These are phyloP conservation scores for Antheraea assamensis DNA, from an alignment of 2,888 invertebrate species.

Conservation along the genomic window DNA sequence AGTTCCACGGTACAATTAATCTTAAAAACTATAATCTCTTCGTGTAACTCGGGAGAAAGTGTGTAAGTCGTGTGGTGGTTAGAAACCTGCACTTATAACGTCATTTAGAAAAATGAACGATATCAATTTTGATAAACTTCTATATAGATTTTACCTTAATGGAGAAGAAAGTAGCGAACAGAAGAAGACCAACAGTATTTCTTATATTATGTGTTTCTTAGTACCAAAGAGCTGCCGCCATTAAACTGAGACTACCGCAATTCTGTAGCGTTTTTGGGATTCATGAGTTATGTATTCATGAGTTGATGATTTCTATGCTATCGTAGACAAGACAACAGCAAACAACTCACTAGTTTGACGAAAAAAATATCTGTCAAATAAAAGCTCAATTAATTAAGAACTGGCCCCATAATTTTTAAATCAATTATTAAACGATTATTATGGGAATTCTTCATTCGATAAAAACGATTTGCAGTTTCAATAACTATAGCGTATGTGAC, in stretches of 20 bases:
- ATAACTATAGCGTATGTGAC: not conserved
- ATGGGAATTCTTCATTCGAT: not conserved
- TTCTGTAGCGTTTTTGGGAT: no score
- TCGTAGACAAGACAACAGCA: no score
- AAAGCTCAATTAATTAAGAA: not conserved
- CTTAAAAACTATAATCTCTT: constrained; percentile 2
- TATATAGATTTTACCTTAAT: not conserved
- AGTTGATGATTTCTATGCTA: no score
- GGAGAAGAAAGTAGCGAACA: not conserved
- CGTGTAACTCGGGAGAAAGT: constrained; percentile 11
- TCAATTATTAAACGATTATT: not conserved
- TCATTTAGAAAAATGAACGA: not conserved
- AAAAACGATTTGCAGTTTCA: not conserved
- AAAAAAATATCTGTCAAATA: not conserved
- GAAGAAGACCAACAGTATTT: not conserved
- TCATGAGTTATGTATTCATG: no score
- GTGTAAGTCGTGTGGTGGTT: not conserved
- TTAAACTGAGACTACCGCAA: no score
- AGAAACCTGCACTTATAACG: not conserved
- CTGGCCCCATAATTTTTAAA: not conserved
- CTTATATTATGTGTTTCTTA: no score
- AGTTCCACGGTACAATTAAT: constrained; percentile 1
- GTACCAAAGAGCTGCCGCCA: no score
- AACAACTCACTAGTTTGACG: no score
- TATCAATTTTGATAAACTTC: not conserved